phyloP scores from a whole-genome alignment of 2,113 vertebrate genomes.

The Gymnocephalus cernua region DNA sequence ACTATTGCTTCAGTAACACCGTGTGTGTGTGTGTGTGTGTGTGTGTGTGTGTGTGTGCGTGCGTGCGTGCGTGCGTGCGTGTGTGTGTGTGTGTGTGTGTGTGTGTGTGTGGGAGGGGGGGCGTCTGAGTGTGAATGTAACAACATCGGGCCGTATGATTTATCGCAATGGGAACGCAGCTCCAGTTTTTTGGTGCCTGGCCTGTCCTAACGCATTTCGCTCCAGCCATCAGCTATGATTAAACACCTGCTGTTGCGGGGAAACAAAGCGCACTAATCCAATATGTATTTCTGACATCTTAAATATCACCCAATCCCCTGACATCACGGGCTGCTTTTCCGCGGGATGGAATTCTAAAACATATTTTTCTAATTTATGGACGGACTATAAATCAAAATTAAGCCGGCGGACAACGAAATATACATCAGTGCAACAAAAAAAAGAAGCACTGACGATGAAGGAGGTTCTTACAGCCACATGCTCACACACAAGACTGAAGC shows the following conservation, averaged over 20 bases:
- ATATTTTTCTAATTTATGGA: constrained; percentile 99
- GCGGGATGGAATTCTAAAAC: constrained; percentile 98
- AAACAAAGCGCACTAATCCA: constrained; percentile 99
- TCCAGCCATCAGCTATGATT: constrained; percentile 99
- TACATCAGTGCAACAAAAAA: constrained; percentile 89
- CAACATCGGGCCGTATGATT: constrained; percentile 78
- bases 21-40: constrained; percentile 12
- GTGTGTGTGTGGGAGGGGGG: background rate
- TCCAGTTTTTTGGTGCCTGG: constrained; percentile 88
- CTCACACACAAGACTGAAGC: constrained; percentile 83
- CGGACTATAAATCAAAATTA: constrained; percentile 99
- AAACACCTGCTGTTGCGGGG: constrained; percentile 99
- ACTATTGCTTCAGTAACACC: constrained; percentile 55
- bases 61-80: constrained; percentile 8
- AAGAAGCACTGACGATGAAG: constrained; percentile 90
- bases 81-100: constrained; percentile 12
- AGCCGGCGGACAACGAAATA: constrained; percentile 98
- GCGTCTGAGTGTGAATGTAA: constrained; percentile 42
- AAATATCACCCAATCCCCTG: constrained; percentile 99
- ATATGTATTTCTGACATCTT: constrained; percentile 99
- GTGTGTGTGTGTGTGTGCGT: constrained; percentile 10
- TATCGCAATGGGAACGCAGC: constrained; percentile 79
- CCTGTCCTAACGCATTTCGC: constrained; percentile 99
- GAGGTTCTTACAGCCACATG: constrained; percentile 82
- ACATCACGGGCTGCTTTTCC: constrained; percentile 95